phyloP scores from a whole-genome alignment of 2,888 invertebrate genomes.

The Cheilosia scutellata region DNA sequence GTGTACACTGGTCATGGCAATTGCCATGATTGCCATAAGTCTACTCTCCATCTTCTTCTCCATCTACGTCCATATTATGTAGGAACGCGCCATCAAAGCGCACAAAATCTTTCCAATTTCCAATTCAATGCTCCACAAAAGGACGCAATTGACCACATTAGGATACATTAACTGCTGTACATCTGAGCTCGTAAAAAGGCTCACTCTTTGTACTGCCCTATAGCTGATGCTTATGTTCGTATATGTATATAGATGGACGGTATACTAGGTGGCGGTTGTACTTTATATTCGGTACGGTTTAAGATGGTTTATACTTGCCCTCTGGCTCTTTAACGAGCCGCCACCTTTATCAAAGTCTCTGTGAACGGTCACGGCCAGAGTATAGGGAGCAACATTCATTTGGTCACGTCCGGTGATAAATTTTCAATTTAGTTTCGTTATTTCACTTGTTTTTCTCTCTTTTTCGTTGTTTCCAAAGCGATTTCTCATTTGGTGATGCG shows the following conservation, averaged over 20 bases:
- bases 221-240: constrained; percentile 19
- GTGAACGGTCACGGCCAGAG: constrained; percentile 1
- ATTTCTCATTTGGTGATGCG: constrained; percentile 46
- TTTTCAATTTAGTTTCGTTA: constrained; percentile 72
- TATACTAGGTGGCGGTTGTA: constrained; percentile 57
- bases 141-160: constrained; percentile 76
- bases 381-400: constrained; percentile 61
- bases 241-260: too few species aligned
- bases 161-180: constrained; percentile 75
- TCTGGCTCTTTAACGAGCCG: constrained; percentile 75
- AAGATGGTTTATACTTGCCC: constrained; percentile 71
- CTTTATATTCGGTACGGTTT: constrained; percentile 72
- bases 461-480: constrained; percentile 14
- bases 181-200: constrained; percentile 59
- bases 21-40: constrained; percentile 72
- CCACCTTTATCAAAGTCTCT: constrained; percentile 73
- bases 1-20: constrained; percentile 67
- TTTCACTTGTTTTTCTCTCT: constrained; percentile 17
- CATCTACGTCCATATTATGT: constrained; percentile 3
- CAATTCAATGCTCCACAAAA: constrained; percentile 76
- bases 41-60: constrained; percentile 43
- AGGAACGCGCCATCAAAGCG: constrained; percentile 49
- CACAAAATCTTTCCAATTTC: constrained; percentile 74
- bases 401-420: constrained; percentile 75
- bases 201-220: constrained; percentile 13